A percentile compares a stretch with the other conserved stretches of the same genome.
Evolutionary conservation across 2,888 invertebrate species (phyloP).

Genomic region (Drosophila pseudotakahashii): DNA sequence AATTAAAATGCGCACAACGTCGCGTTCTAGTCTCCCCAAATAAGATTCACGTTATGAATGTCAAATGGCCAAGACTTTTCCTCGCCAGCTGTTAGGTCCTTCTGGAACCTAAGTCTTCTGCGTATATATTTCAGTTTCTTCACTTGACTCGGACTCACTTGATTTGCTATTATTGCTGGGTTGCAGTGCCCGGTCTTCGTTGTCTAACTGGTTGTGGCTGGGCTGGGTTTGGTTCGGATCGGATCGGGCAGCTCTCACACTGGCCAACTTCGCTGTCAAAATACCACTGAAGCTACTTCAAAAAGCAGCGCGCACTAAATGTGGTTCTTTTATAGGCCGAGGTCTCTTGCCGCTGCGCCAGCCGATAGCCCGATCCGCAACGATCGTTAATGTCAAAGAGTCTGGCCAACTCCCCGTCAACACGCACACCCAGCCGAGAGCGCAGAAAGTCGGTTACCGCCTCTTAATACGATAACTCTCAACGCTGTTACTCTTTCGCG

Average conservation of each 20-base stretch:
- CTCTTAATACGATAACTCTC: conserved; percentile 14
- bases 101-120: neutral
- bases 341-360: conserved; percentile 35
- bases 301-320: conserved; percentile 82
- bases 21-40: neutral
- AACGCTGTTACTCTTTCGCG: conserved; percentile 17
- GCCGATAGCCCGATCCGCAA: conserved; percentile 39
- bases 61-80: neutral
- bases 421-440: conserved; percentile 4
- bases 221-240: conserved; percentile 4
- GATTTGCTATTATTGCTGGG: conserved; percentile 2
- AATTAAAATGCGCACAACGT: conserved; percentile 35
- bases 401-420: conserved; percentile 10
- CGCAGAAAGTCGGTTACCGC: conserved; percentile 17
- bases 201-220: conserved; percentile 22
- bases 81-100: neutral
- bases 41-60: neutral
- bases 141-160: conserved; percentile 33
- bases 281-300: conserved; percentile 82
- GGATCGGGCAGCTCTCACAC: conserved; percentile 47
- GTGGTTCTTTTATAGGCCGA: conserved; percentile 78
- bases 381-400: conserved; percentile 73
- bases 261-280: conserved; percentile 79
- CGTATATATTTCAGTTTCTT: conserved; percentile 10
- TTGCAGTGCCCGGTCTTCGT: conserved; percentile 15